phyloP scores from a whole-genome alignment of 2,113 vertebrate species.

The Lates calcarifer region DNA sequence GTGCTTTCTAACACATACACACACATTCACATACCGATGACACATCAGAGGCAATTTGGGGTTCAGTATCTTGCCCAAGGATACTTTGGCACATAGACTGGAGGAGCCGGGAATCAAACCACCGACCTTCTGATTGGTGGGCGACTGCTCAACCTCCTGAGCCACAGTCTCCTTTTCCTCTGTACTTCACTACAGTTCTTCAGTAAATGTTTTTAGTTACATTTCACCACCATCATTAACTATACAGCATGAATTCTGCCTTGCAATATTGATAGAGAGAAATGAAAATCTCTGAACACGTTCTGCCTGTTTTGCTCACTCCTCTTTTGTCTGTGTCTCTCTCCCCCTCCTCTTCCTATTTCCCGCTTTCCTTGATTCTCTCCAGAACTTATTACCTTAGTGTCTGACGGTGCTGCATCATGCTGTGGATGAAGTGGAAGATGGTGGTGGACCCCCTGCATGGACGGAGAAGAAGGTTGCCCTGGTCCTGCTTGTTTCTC shows the following conservation, averaged over 20 bases:
- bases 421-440: conserved; percentile 81
- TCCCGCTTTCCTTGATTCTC: conserved; percentile 10
- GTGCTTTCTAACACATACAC: no score
- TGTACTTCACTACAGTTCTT: background rate
- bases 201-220: background rate
- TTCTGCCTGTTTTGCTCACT: background rate
- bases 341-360: background rate
- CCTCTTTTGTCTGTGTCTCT: conserved; percentile 7
- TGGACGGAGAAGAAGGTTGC: conserved; percentile 81
- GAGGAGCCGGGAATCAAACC: no score
- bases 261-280: background rate
- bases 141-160: no score
- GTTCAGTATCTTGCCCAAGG: no score
- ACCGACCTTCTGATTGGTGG: no score
- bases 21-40: no score
- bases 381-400: conserved; percentile 53
- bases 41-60: no score
- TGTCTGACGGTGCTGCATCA: conserved; percentile 56
- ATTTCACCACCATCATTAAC: background rate
- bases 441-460: conserved; percentile 73
- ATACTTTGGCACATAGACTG: no score
- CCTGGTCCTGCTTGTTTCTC: conserved; percentile 93
- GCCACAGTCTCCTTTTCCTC: no score
- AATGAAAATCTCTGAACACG: conserved; percentile 12
- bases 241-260: background rate